Evolutionary conservation across 1,140 invertebrate species (phyloP), one percentile per base, ranked within the genome.

Genomic region (Holotrichia oblita): DNA sequence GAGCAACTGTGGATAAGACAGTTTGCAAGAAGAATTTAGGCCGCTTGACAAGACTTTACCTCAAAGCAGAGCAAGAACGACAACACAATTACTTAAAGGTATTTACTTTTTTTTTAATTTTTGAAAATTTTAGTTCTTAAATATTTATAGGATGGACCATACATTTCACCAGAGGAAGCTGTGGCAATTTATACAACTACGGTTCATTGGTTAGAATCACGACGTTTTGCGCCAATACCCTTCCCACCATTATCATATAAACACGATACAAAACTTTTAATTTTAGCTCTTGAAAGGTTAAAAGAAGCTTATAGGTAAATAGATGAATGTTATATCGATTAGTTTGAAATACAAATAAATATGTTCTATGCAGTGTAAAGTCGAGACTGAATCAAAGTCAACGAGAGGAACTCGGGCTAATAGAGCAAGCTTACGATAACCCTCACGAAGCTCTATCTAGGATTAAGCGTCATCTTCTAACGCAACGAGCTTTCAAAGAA

Each of bases 11-110:
- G 20, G 98, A 99, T 87, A 99, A 99, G 88, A 99, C 99, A 0
- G 99, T 99, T 0, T 99, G 98, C 87, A 99, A 99, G 87, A 99
- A 99, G 89, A 99, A 99, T 90, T 90, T 99, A 61, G 99, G 99
- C 7, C 90, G 98, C 34, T 88, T 99, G 6, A 99, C 99, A 0
- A 90, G 99, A 76, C 89, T 99, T 0, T 99, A 99, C 85, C 88
- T 99, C 48, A 99, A 99, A 89, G 96, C 98, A 2, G 99, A 99
- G 88, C 99, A 99, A 88, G 99, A 99, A 87, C 89, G 99, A 41
- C 99, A 99, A 84, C 98, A 99, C 85, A 99, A 99, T 87, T 99
- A 99, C 87, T 88, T 99, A 79, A 99, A 98, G 90, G 91, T 91
- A 82, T 76, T 44, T 74, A 74, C 40, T 8, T 74, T 9, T 41